These are phyloP conservation scores for Campylomormyrus numenius DNA, from an alignment of 2,113 vertebrate species.

Conservation along the genomic window DNA sequence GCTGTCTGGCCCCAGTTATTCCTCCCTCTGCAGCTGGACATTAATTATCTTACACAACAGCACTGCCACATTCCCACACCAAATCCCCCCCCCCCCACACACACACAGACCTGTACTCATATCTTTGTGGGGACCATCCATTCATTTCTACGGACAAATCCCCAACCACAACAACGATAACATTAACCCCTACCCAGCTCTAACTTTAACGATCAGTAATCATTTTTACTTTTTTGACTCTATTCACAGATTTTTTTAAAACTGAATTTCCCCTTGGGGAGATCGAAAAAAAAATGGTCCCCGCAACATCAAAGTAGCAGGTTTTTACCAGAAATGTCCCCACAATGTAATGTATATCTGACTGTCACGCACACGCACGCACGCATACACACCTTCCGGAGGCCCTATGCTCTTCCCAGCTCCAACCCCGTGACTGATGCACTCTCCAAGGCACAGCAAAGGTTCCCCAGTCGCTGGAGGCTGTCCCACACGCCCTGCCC, in stretches of 20 bases:
- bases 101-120: background rate
- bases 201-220: background rate
- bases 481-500: background rate
- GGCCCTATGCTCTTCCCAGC: conserved; percentile 4
- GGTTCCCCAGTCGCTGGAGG: background rate
- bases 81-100: no score
- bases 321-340: no score
- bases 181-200: background rate
- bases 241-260: background rate
- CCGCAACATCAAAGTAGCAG: no score
- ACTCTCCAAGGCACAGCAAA: background rate
- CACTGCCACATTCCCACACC: background rate
- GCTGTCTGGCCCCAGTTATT: background rate
- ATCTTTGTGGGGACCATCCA: background rate
- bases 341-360: no score
- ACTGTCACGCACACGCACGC: background rate
- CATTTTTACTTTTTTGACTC: background rate
- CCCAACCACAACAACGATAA: background rate
- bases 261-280: background rate
- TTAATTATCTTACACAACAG: conserved; percentile 12
- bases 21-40: conserved; percentile 10
- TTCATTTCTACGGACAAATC: background rate
- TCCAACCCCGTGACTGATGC: background rate
- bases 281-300: no score
- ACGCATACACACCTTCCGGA: background rate